Conservation (phyloP, 2,113 vertebrate genomes). For the Nothocercus julius region DNA sequence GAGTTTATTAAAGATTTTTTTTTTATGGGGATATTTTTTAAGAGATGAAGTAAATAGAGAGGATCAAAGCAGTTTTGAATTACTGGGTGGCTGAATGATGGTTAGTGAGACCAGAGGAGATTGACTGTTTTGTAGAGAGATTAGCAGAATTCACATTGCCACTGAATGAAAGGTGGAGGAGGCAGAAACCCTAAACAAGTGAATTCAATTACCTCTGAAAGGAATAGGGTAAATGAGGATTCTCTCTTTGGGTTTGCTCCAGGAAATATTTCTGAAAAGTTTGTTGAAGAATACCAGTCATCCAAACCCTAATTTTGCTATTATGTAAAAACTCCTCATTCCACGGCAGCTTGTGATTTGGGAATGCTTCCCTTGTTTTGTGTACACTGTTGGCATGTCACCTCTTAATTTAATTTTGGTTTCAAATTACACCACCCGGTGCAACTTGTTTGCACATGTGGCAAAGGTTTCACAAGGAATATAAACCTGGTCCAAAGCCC, state of each 20-base stretch:
- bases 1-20: neutral
- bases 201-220: conserved; percentile 72
- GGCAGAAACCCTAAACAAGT: conserved; percentile 73
- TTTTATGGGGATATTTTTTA: neutral
- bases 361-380: conserved; percentile 64
- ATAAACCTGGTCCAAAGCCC: conserved; percentile 5
- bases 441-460: conserved; percentile 48
- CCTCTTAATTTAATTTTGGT: conserved; percentile 65
- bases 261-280: conserved; percentile 79
- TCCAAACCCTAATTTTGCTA: conserved; percentile 73
- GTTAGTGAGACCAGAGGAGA: conserved; percentile 46
- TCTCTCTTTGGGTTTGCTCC: conserved; percentile 66
- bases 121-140: conserved; percentile 47
- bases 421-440: conserved; percentile 58
- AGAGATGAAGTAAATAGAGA: neutral
- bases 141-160: conserved; percentile 37
- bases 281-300: conserved; percentile 73
- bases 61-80: conserved; percentile 59
- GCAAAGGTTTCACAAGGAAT: conserved; percentile 16
- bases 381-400: conserved; percentile 39
- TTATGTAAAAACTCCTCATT: conserved; percentile 60
- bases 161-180: conserved; percentile 61
- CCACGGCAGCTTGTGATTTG: conserved; percentile 59
- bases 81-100: conserved; percentile 31
- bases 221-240: conserved; percentile 72